Evolutionary conservation across 1,140 invertebrate genomes (phyloP).

Genomic region (Sinella curviseta): DNA sequence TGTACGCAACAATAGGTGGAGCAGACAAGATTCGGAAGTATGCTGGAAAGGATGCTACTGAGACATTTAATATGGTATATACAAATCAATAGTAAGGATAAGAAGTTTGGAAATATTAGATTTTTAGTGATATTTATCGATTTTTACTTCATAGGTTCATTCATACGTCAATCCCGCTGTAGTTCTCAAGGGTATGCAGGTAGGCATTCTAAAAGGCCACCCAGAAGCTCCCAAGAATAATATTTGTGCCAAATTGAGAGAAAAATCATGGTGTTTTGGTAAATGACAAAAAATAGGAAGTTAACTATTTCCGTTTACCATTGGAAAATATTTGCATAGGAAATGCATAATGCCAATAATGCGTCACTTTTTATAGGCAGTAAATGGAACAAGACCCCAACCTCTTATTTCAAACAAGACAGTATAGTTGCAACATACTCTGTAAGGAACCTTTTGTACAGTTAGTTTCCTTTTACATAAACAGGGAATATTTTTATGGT

Average conservation of each 20-base stretch:
- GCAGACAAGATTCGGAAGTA: not conserved
- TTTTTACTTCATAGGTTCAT: not conserved
- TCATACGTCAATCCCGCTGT: not conserved
- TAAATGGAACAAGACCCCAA: not conserved
- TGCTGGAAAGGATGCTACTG: not conserved
- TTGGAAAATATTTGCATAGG: no score
- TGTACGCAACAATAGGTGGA: not conserved
- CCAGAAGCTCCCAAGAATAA: not conserved
- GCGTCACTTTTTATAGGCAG: no score
- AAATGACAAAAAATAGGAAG: not conserved
- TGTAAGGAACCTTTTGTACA: not conserved
- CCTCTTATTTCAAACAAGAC: constrained; percentile 1
- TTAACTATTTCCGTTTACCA: no score
- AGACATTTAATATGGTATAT: not conserved
- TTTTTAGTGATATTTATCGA: not conserved
- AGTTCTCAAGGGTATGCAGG: not conserved
- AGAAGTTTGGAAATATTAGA: not conserved
- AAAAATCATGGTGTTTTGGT: not conserved
- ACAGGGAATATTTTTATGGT: not conserved
- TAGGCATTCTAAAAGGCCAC: not conserved
- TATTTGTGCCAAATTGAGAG: not conserved
- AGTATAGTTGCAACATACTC: constrained; percentile 2
- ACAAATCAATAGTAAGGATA: not conserved
- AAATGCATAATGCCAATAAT: no score
- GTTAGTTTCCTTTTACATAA: not conserved